Base-by-base conservation (phyloP, 35 echinoderm and acorn worm species). In the Diadema setosum region DNA sequence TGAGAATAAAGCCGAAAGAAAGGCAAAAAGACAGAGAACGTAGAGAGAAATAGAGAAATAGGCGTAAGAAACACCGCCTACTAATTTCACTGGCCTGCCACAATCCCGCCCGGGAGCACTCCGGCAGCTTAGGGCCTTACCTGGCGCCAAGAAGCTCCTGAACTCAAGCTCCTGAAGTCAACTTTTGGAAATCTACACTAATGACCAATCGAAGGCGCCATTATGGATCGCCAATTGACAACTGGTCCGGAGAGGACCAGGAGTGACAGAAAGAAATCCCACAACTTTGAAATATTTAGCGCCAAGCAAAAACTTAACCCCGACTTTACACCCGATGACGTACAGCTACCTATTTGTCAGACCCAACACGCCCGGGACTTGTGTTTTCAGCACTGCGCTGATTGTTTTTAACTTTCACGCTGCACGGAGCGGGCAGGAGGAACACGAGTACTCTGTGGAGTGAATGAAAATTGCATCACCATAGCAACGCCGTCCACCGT, bases 401-500 rank as follows among this genome's bases (percentile, higher is more conserved):
- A 78, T 78, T 78, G 73, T 78, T 78, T 52, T 78, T 41, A 78
- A 78, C 73, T 78, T 43, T 78, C 73, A 41, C 37, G 73, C 20
- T 78, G 27, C 30, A 67, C 7, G 12, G 20, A 78, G 37, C 9
- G 44, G 11, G 39, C 15, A 78, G 73, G 34, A 36, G 73, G 73
- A 78, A 78, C 16, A 14, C 37, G 73, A 78, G 73, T 41, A 78
- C 44, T 39, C 40, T 78, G 73, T 41, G n/a, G 73, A 78, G 73
- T 78, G 73, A 78, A 78, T 78, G 73, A 78, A 78, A 78, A 78
- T 78, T 78, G 73, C 73, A 78, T 78, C 73, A 78, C 73, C 73
- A 78, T 78, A 36, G 9, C 73, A 44, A 78, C 36, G 12, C 27
- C 37, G 73, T 44, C 27, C 36, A 78, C 73, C 44, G 39, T 41